Evolutionary conservation across 2,888 invertebrate genomes (phyloP), one percentile per base, ranked within the genome.

Genomic region (Parnassius apollo): DNA sequence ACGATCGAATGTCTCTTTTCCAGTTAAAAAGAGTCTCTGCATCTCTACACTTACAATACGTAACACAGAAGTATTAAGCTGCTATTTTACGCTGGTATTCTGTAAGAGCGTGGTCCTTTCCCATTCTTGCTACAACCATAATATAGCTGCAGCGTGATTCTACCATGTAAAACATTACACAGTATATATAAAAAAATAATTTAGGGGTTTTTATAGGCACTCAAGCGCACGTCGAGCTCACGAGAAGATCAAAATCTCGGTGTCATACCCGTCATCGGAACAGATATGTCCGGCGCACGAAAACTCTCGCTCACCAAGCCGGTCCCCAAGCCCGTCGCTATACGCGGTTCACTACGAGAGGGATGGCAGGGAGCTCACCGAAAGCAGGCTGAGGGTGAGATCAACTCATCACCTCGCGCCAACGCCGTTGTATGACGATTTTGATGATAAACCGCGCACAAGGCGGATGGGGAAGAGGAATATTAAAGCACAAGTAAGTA

Each of bases 381-480:
- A 93, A 70, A 94, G 93, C 62, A 93, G 94, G 66, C 81, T 95
- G 64, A 92, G 94, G 69, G 95, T 95, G 45, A 85, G 92, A 10
- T 82, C 84, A 0, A 75, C 83, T 0, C 88, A 87, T 57, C 86
- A 86, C 42, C 83, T 93, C 66, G 87, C 92, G 51, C 94, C 87
- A 64, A 91, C 80, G 61, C 92, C 85, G 1, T 67, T 90, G 70
- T 93, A 83, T 70, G 93, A 85, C 56, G 92, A 92, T 49, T 84
- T 82, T 44, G 90, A 90, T 65, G 91, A 91, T 67, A 91, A 91
- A 60, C 91, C 91, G 0, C 80, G 93, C 35, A 83, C 93, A 0
- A 93, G 94, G 70, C 93, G 95, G 72, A 96, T 97, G 96, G 97
- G 97, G 42, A 96, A 96, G 76, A 93, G 97, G 65, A 98, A 98